Evolutionary conservation across 35 echinoderm and acorn worm species (phyloP).

Genomic region (Anneissia japonica): DNA sequence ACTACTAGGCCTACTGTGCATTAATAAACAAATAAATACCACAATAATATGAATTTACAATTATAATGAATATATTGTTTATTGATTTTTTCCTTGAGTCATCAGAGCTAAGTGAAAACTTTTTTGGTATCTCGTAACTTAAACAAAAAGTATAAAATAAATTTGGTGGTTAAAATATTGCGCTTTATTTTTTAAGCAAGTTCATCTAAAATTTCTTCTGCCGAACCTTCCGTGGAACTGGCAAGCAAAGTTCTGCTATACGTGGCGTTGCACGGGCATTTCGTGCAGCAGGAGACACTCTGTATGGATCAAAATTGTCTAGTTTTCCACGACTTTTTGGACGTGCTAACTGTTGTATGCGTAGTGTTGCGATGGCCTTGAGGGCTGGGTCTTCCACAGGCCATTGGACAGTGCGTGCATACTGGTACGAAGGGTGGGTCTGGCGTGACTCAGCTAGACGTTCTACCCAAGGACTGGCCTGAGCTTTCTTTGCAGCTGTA

Average conservation of each 20-base stretch:
- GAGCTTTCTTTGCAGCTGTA: conserved; percentile 70
- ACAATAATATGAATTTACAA: too few species aligned
- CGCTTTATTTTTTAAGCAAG: background rate
- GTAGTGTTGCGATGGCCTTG: conserved; percentile 78
- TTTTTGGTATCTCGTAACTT: too few species aligned
- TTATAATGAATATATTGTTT: too few species aligned
- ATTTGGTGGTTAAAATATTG: background rate
- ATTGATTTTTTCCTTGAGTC: too few species aligned
- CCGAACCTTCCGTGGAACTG: conserved; percentile 84
- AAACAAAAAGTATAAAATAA: too few species aligned
- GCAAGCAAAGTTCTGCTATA: conserved; percentile 78
- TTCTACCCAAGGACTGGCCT: conserved; percentile 75
- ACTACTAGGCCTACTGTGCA: too few species aligned
- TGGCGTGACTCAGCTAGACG: conserved; percentile 62
- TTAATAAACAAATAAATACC: too few species aligned
- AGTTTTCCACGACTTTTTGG: conserved; percentile 83
- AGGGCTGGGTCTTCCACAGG: conserved; percentile 57
- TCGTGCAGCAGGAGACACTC: conserved; percentile 61
- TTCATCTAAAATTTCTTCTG: conserved; percentile 44
- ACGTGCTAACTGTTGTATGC: conserved; percentile 82
- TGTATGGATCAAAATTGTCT: conserved; percentile 95
- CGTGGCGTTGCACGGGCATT: conserved; percentile 79
- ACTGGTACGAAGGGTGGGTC: conserved; percentile 52
- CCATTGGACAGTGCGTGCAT: conserved; percentile 65
- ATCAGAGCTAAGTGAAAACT: too few species aligned